Conservation (phyloP, 2,888 invertebrate species). For the Leptopilina syphax region DNA sequence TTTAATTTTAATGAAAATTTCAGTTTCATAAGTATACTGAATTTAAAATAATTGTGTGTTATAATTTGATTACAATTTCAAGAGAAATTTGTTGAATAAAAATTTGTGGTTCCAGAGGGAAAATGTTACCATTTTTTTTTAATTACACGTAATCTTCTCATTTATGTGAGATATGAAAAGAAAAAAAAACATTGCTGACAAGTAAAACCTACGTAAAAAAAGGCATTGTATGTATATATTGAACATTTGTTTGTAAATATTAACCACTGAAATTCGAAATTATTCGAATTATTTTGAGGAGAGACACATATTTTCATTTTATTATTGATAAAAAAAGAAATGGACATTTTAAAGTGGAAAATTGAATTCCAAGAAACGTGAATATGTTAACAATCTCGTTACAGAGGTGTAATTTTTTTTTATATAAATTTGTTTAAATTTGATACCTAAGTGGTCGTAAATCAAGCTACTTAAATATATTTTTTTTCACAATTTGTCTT, state of each 20-base stretch:
- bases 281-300: background rate
- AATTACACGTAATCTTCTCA: background rate
- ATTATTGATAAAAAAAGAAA: background rate
- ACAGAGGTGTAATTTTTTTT: constrained; percentile 4
- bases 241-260: constrained; percentile 35
- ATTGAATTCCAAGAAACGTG: background rate
- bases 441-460: background rate
- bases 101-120: constrained; percentile 6
- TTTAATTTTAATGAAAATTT: no score
- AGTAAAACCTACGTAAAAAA: background rate
- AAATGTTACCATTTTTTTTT: background rate
- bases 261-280: background rate
- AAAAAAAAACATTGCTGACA: background rate
- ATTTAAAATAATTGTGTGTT: no score
- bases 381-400: background rate
- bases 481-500: background rate
- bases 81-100: background rate
- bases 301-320: background rate
- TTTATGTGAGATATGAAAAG: background rate
- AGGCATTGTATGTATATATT: constrained; percentile 28
- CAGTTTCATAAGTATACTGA: no score
- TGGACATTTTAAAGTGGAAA: background rate
- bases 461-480: background rate
- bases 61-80: no score
- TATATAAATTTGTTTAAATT: background rate